Base-by-base conservation (phyloP, 2,888 invertebrate genomes). In the Cantharis lateralis region DNA sequence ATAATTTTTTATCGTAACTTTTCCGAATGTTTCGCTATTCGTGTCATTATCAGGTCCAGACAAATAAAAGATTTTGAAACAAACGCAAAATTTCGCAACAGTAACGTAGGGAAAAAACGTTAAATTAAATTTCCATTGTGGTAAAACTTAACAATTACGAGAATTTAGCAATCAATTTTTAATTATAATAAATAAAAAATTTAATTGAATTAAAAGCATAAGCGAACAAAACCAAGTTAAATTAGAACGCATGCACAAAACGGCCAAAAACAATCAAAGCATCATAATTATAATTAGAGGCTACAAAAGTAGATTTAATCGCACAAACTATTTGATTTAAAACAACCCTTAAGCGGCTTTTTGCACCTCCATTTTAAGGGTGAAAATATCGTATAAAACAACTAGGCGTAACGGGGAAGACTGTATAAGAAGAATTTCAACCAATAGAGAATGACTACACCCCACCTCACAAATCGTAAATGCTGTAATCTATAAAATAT, bases 271-370 rank as follows among this genome's bases (percentile, higher is more conserved):
- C 77, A 77, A 77, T 77, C 77, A 74, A 71, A 72, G 75, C 75
- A 68, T 70, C 77, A 78, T 78, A 78, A 80, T 80, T 80, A 80
- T 78, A 80, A 84, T 84, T 84, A 84, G 82, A 76, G 82, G 64
- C 82, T 81, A 84, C 84, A 84, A 84, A 85, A 85, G 83, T 83
- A 84, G 84, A 84, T 85, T 84, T 85, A 84, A 86, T 85, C 86
- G 83, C 80, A 83, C n/a, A 66, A 84, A 85, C 82, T 83, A 77
- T 77, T 70, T 80, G 76, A 79, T 79, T 81, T 78, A 74, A 79
- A 72, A 71, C 71, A 64, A 28, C 73, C 28, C 62, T 76, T 77
- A 75, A 71, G 73, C 68, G 70, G 68, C 71, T 81, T 82, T 82
- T 81, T 82, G 82, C 83, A 71, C 70, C 72, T 74, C 74, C 80